Evolutionary conservation across 2,888 invertebrate species (phyloP).

Genomic region (Melipona bicolor): DNA sequence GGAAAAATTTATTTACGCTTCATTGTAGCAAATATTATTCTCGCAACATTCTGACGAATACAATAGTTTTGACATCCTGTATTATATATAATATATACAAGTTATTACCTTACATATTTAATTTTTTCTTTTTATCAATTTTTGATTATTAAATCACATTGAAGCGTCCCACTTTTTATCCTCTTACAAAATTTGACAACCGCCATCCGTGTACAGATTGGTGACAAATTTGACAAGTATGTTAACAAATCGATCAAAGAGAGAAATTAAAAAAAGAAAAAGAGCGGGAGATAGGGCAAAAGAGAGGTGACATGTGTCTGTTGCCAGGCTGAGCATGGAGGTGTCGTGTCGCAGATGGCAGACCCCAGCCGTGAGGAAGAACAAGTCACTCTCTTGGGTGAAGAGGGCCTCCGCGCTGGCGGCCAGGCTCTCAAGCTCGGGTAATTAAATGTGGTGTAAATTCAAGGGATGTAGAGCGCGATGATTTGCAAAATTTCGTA

Average conservation of each 20-base stretch:
- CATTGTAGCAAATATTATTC: background rate
- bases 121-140: background rate
- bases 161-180: constrained; percentile 39
- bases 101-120: background rate
- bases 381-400: constrained; percentile 97
- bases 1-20: background rate
- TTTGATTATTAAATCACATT: constrained; percentile 29
- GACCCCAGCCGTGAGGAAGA: constrained; percentile 98
- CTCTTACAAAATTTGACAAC: constrained; percentile 39
- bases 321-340: constrained; percentile 90
- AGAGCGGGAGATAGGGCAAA: constrained; percentile 80
- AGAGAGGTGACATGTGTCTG: constrained; percentile 85
- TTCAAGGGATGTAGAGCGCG: constrained; percentile 74
- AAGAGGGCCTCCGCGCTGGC: constrained; percentile 97
- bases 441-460: constrained; percentile 88
- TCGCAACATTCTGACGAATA: background rate
- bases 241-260: constrained; percentile 44
- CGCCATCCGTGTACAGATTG: constrained; percentile 35
- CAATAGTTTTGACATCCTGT: background rate
- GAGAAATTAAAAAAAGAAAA: background rate
- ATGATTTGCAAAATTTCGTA: constrained; percentile 52
- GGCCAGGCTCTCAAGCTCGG: constrained; percentile 99
- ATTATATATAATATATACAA: constrained; percentile 9
- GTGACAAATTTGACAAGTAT: constrained; percentile 44
- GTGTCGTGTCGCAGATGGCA: constrained; percentile 95